Evolutionary conservation across 2,113 vertebrate species (phyloP).

Genomic region (Psittacus erithacus): DNA sequence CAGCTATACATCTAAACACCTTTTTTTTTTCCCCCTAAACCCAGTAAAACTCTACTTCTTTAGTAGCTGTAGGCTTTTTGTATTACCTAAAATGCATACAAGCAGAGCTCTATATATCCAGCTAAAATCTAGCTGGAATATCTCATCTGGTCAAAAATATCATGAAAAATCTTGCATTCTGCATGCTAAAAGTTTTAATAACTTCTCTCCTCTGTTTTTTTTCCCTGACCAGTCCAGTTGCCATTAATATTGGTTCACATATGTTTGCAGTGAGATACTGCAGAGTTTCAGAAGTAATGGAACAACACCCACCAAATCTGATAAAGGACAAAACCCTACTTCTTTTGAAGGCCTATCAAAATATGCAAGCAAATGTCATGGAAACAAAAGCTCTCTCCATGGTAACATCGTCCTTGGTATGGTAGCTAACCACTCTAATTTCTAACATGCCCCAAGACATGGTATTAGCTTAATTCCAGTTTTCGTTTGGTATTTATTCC

Average conservation of each 20-base stretch:
- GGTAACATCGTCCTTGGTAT: constrained; percentile 72
- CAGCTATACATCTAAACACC: neutral
- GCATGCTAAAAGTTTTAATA: neutral
- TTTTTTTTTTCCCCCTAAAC: neutral
- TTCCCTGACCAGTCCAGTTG: neutral
- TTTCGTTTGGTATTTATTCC: constrained; percentile 61
- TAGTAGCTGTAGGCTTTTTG: neutral
- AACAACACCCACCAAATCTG: constrained; percentile 50
- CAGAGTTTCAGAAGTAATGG: constrained; percentile 22
- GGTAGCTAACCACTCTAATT: constrained; percentile 62
- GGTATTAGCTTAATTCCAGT: constrained; percentile 61
- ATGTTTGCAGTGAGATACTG: constrained; percentile 1
- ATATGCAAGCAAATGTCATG: constrained; percentile 80
- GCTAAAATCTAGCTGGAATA: constrained; percentile 27
- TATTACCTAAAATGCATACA: constrained; percentile 19
- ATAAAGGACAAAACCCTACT: constrained; percentile 64
- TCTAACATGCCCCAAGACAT: constrained; percentile 64
- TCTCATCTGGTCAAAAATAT: neutral
- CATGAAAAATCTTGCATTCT: neutral
- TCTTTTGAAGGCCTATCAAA: constrained; percentile 71
- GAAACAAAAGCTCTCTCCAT: constrained; percentile 82
- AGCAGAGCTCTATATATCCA: neutral
- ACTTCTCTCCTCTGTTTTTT: neutral
- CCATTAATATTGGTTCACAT: constrained; percentile 14
- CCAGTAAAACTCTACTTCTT: neutral